Base-by-base conservation (phyloP, 1,140 invertebrate genomes). In the Ylistrum balloti region DNA sequence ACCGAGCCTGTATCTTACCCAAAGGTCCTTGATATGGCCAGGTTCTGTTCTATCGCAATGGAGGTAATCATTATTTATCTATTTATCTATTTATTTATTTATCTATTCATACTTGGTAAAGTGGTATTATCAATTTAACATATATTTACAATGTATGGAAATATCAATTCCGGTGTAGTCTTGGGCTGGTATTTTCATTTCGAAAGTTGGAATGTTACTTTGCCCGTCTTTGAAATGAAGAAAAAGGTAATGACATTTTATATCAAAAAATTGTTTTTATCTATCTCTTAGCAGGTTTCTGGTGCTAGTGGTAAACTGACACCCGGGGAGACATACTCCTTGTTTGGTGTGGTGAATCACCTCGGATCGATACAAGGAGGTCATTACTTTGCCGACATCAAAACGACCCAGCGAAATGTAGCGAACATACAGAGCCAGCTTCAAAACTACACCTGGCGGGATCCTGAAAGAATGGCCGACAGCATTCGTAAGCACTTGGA, bases 311-410 rank as follows among this genome's bases (percentile, higher is more conserved):
- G 56, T 28, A 74, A 74, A 74, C 22, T 74, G 56, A 74, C 56
- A 7, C 56, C 56, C 56, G 56, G 56, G 1, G 56, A 74, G 56
- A 28, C n/a, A 0, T 74, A 74, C 28, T 74, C 56, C 15, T 74
- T 74, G 17, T 74, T 74, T 74, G 56, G 22, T 74, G 56, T 74
- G 22, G n/a, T 74, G n/a, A 74, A 74, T 74, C 56, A 74, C n/a
- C 56, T 3, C 1, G 56, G 56, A 11, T 28, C 56, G 28, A 28
- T 28, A 11, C n/a, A 74, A 74, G n/a, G 56, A 74, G 56, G 56
- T 3, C 56, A 74, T n/a, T 74, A 74, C 56, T 74, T 28, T 74
- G 22, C 56, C 22, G n/a, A 28, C 17, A 74, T 74, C 56, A 74
- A 74, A 74, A 74, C 56, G 1, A 17, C 56, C n/a, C 56, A 74